Evolutionary conservation across 2,888 invertebrate species (phyloP), one percentile per base, ranked within the genome.

Genomic region (Pomacea canaliculata): DNA sequence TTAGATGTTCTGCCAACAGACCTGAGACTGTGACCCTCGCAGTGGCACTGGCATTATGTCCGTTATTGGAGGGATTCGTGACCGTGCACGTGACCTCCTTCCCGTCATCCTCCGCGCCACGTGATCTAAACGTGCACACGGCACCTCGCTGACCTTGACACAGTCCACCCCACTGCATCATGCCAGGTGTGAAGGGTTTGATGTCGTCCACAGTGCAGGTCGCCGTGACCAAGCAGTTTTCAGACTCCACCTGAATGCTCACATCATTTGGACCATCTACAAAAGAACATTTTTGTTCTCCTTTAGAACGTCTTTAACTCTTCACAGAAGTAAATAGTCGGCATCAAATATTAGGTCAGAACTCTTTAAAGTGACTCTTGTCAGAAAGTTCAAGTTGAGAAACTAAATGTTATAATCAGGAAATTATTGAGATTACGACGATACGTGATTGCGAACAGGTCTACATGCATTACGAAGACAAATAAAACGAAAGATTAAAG

Each of bases 41-140:
- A 19, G 5, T 63, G 2, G 63, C 7, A 19, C 23, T 63, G 63
- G 8, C 63, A 8, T 77, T 56, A 68, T 68, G 9, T 71, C 76
- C 37, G 70, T 73, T 16, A 70, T 79, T 10, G 76, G 69, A 2
- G 23, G 59, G 48, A 76, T 79, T 27, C 68, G 74, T 27, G 60
- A 70, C 71, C 71, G 70, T 3, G 71, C 74, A 76, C 76, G 79
- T 51, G 69, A 79, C 63, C 74, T 69, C 48, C 76, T 76, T 76
- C 79, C 76, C 23, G 79, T 79, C 69, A 56, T 10, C 51, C 51
- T 56, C 12, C 8, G 51, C 51, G 76, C 74, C 67, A 60, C 71
- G 51, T 74, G 76, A 46, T 71, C 67, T 49, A 18, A 71, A 18
- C 70, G 70, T 63, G 63, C 27, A 48, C 62, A 49, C n/a, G 23